Evolutionary conservation across 2,888 invertebrate genomes (phyloP).

Genomic region (Drosophila formosana): DNA sequence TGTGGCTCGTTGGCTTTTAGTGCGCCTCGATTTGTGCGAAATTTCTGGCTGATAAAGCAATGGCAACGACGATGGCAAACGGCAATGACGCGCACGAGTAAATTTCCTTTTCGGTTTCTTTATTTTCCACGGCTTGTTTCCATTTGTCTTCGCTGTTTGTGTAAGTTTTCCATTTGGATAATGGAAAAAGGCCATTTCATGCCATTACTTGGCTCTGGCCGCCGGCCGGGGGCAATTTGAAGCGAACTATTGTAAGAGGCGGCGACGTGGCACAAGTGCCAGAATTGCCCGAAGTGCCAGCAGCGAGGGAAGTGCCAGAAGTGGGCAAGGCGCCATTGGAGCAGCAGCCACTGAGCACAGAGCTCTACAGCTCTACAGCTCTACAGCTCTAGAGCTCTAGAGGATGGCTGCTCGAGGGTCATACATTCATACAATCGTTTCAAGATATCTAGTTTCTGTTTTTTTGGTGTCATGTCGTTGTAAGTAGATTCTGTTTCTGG

Average conservation of each 20-base stretch:
- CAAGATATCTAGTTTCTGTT: slow-evolving; percentile 32
- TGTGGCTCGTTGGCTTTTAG: slow-evolving; percentile 63
- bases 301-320: slow-evolving; percentile 4
- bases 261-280: slow-evolving; percentile 52
- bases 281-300: too few relatives aligned
- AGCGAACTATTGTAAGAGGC: slow-evolving; percentile 69
- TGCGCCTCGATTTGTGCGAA: slow-evolving; percentile 68
- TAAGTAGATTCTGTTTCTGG: slow-evolving; percentile 10
- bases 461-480: not conserved
- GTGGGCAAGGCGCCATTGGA: slow-evolving; percentile 73
- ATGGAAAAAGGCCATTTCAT: slow-evolving; percentile 84
- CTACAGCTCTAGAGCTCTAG: not conserved
- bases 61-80: slow-evolving; percentile 52
- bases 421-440: slow-evolving; percentile 33
- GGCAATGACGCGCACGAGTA: slow-evolving; percentile 78
- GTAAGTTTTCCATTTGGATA: slow-evolving; percentile 84
- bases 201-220: slow-evolving; percentile 70
- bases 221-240: slow-evolving; percentile 68
- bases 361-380: slow-evolving; percentile 2
- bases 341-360: slow-evolving; percentile 21
- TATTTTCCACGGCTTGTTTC: slow-evolving; percentile 61
- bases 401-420: not conserved
- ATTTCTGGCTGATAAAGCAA: slow-evolving; percentile 82
- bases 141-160: slow-evolving; percentile 71
- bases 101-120: slow-evolving; percentile 71